Base-by-base conservation (phyloP, 2,888 invertebrate genomes). In the Sinotaia quadrata region DNA sequence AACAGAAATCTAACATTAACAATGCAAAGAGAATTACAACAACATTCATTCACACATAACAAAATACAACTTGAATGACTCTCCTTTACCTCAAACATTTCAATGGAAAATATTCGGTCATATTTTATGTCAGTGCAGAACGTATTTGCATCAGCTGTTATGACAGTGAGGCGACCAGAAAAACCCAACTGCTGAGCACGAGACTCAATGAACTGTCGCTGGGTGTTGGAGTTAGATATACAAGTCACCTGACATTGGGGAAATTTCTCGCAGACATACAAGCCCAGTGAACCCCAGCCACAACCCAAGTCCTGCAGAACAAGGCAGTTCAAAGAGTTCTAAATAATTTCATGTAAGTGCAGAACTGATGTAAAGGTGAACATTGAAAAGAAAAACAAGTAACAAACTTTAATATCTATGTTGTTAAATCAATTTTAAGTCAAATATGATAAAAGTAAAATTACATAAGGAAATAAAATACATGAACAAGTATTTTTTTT, bases 21-120 rank as follows among this genome's bases (percentile, higher is more conserved):
- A n/a, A n/a, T n/a, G n/a, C n/a, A n/a, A n/a, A n/a, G n/a, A n/a
- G n/a, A n/a, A n/a, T n/a, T n/a, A n/a, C n/a, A n/a, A n/a, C n/a
- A n/a, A n/a, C n/a, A n/a, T n/a, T n/a, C n/a, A n/a, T n/a, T n/a
- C n/a, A n/a, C n/a, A n/a, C n/a, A n/a, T n/a, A n/a, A n/a, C n/a
- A n/a, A n/a, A n/a, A n/a, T n/a, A n/a, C n/a, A n/a, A n/a, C n/a
- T n/a, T n/a, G n/a, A n/a, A n/a, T n/a, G n/a, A n/a, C 21, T 18
- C 24, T 5, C 4, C n/a, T 54, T 36, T 59, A 84, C 84, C 82
- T 84, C 84, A 78, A 85, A 84, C 85, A 85, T 85, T 66, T 85
- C 85, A 34, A 84, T 81, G 27, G 83, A 84, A 52, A 83, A 71
- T 58, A 85, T 81, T 36, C 84, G 77, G 68, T 85, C 85, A 71